Percentiles rank a stretch among this genome's conserved stretches.
phyloP scores from a whole-genome alignment of 2,888 invertebrate species.

The Dichetophora obliterata region DNA sequence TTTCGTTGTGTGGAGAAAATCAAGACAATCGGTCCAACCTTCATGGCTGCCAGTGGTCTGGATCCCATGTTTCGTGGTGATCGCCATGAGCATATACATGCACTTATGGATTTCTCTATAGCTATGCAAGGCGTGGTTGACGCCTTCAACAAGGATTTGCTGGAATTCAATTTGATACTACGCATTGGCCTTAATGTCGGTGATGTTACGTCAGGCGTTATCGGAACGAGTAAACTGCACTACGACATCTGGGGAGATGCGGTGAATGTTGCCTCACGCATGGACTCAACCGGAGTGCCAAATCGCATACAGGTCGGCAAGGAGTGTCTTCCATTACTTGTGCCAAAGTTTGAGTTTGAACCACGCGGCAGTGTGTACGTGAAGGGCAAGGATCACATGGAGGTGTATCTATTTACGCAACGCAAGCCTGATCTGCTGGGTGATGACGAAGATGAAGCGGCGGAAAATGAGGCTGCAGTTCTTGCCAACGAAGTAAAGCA shows the following conservation, averaged over 20 bases:
- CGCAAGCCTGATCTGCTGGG: constrained; percentile 50
- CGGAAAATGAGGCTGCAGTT: constrained; percentile 15
- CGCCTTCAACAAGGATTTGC: constrained; percentile 88
- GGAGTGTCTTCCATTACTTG: constrained; percentile 79
- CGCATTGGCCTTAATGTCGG: constrained; percentile 93
- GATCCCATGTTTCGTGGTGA: constrained; percentile 83
- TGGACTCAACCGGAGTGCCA: constrained; percentile 95
- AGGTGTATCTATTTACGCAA: constrained; percentile 80
- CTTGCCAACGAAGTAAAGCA: neutral
- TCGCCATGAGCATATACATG: constrained; percentile 81
- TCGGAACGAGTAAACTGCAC: constrained; percentile 94
- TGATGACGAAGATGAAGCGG: constrained; percentile 39
- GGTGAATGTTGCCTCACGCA: constrained; percentile 95
- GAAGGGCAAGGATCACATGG: constrained; percentile 97
- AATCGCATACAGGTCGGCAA: constrained; percentile 88
- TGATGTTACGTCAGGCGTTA: constrained; percentile 96
- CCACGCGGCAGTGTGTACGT: constrained; percentile 95
- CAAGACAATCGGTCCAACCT: constrained; percentile 96
- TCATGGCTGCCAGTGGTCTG: constrained; percentile 97
- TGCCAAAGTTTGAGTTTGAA: constrained; percentile 86
- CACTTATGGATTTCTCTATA: constrained; percentile 93
- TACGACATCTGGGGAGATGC: constrained; percentile 99
- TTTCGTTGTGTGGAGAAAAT: constrained; percentile 95
- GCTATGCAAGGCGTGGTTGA: constrained; percentile 90
- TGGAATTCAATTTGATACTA: constrained; percentile 89